Evolutionary conservation across 2,113 vertebrate genomes (phyloP).

Genomic region (Ptyas mucosa): DNA sequence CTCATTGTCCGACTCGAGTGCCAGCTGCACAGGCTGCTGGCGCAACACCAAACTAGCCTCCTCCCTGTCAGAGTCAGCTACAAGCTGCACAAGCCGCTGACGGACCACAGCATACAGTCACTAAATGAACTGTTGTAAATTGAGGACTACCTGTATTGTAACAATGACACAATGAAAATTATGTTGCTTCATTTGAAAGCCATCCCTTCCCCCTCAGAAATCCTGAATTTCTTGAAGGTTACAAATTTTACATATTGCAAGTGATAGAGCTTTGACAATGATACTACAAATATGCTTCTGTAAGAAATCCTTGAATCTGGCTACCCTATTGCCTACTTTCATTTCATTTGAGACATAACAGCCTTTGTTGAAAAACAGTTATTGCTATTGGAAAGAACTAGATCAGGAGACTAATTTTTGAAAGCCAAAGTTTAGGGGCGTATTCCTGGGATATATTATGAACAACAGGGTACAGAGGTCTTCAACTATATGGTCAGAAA

Average conservation of each 20-base stretch:
- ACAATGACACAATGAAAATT: background rate
- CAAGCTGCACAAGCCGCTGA: no score
- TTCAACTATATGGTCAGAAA: background rate
- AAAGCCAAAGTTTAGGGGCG: background rate
- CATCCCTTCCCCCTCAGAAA: background rate
- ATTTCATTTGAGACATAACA: background rate
- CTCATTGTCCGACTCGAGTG: no score
- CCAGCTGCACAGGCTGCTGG: no score
- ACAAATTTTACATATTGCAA: background rate
- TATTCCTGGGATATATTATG: background rate
- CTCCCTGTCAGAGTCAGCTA: no score
- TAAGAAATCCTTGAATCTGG: background rate
- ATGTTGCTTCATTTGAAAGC: background rate
- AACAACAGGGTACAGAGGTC: background rate
- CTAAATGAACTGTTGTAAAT: no score
- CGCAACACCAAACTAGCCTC: no score
- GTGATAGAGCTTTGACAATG: background rate
- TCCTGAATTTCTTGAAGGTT: background rate
- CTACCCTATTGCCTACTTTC: background rate
- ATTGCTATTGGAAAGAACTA: background rate
- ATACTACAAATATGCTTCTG: background rate
- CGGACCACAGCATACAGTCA: no score
- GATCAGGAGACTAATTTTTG: background rate
- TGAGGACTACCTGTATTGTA: no score
- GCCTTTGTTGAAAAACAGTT: conserved; percentile 17